Base-by-base conservation (phyloP, 1,140 invertebrate species). In the Plodia interpunctella region DNA sequence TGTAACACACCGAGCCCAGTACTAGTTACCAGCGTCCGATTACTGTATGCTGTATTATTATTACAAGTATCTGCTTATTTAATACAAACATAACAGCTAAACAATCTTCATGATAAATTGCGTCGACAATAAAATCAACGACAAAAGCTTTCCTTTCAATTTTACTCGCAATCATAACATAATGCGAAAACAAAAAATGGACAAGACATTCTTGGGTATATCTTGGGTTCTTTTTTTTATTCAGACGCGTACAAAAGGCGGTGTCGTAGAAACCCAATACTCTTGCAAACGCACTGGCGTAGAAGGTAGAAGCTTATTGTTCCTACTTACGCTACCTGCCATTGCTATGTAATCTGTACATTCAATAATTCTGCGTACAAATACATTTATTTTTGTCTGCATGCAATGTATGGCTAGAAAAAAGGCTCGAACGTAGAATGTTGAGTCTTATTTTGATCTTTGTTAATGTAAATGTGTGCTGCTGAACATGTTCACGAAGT, bases 61-160 rank as follows among this genome's bases (percentile, higher is more conserved):
- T n/a, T n/a, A n/a, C n/a, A n/a, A n/a, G n/a, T n/a, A n/a, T n/a
- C n/a, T n/a, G n/a, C n/a, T n/a, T 32, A 32, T 10, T 1, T 32
- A 32, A 32, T 32, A 32, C 30, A 4, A 32, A 32, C 30, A 32
- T 32, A 5, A 32, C 30, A 9, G 8, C 6, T 6, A 32, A 32
- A 32, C 30, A 32, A 32, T 32, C 2, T 10, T 9, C 11, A 32
- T 32, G 11, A 32, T 32, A 32, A 32, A 32, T 25, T 6, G 30
- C 30, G 30, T 32, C 38, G 38, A 25, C 21, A 25, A 53, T 53
- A 53, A 53, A 6, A 53, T 53, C 49, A 10, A 51, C 49, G 15
- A 51, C 19, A 53, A 53, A 53, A 53, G 20, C 51, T 53, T 53
- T 53, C 49, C 49, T 53, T 53, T 25, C 51, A 53, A 53, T 53